Evolutionary conservation across 1,140 invertebrate species (phyloP), one percentile per base, ranked within the genome.

Genomic region (Oscheius sp.): DNA sequence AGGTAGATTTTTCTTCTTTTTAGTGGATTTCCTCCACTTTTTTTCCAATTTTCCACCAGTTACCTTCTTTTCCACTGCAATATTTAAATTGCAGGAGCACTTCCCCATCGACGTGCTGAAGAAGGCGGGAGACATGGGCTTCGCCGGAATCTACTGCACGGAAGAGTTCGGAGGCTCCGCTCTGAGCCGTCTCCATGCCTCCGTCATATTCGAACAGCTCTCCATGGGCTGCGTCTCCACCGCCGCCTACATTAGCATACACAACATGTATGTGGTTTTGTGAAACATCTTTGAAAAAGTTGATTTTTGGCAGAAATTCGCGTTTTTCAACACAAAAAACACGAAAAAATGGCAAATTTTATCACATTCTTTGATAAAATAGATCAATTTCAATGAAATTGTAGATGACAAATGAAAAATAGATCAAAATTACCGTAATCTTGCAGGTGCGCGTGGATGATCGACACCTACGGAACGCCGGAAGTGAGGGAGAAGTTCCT

Each of bases 401-500:
- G 29, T 20, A 20, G 4, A n/a, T n/a, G n/a, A n/a, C n/a, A n/a
- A n/a, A n/a, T n/a, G n/a, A n/a, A n/a, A n/a, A n/a, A n/a, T n/a
- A n/a, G n/a, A n/a, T n/a, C n/a, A 34, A 23, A 78, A 61, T 49
- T 2, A 20, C 32, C 31, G 2, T 52, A 32, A 52, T 79, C 81
- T 49, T 77, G 88, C 87, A 73, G 61, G 70, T 88, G 87, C 83
- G 85, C 86, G 1, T 95, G 77, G 88, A 89, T 90, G 88, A 89
- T 97, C 55, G 90, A 91, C 80, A 91, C 92, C 84, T 89, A 85
- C 82, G 93, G 89, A 0, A 91, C 88, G 31, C 87, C 91, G 66
- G 90, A 92, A 80, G 92, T 94, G 80, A 92, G 92, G 83, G 83
- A 89, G 71, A 91, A 91, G 80, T 96, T 93, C 85, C 87, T 97